These are phyloP conservation scores for Esox lucius DNA, from an alignment of 2,797 vertebrate species.

Conservation along the genomic window DNA sequence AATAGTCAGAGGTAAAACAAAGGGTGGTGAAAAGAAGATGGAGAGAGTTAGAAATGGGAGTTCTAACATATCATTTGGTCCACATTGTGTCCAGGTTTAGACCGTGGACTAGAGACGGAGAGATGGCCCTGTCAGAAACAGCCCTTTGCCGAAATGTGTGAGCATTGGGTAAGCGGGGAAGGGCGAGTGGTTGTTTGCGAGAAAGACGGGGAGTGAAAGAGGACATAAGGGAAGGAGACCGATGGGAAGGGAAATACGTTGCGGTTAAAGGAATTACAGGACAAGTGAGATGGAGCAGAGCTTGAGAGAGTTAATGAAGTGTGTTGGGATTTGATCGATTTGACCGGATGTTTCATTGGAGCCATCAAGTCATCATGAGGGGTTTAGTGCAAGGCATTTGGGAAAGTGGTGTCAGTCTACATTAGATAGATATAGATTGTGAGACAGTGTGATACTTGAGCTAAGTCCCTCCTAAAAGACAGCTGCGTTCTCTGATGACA, in stretches of 20 bases:
- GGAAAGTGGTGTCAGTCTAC: neutral
- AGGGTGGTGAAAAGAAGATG: neutral
- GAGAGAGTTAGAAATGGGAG: neutral
- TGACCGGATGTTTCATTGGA: neutral
- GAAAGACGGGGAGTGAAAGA: neutral
- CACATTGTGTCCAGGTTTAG: neutral
- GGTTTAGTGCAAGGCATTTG: conserved; percentile 3
- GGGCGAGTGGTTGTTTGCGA: neutral
- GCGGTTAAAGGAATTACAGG: neutral
- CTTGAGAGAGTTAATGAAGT: neutral
- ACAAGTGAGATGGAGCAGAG: neutral
- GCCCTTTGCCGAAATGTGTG: neutral
- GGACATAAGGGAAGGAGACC: neutral
- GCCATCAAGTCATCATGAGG: neutral
- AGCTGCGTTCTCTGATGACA: neutral
- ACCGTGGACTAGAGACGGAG: neutral
- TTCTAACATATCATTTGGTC: neutral
- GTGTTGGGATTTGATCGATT: neutral
- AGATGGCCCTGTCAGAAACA: neutral
- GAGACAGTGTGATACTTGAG: conserved; percentile 1
- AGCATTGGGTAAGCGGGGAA: neutral
- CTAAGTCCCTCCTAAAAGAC: neutral
- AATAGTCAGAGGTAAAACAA: neutral
- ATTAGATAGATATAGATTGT: neutral
- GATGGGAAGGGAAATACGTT: neutral